Percentiles rank a stretch among this genome's conserved stretches.
phyloP scores from a whole-genome alignment of 2,113 vertebrate genomes.

The Chrysochloris asiatica region DNA sequence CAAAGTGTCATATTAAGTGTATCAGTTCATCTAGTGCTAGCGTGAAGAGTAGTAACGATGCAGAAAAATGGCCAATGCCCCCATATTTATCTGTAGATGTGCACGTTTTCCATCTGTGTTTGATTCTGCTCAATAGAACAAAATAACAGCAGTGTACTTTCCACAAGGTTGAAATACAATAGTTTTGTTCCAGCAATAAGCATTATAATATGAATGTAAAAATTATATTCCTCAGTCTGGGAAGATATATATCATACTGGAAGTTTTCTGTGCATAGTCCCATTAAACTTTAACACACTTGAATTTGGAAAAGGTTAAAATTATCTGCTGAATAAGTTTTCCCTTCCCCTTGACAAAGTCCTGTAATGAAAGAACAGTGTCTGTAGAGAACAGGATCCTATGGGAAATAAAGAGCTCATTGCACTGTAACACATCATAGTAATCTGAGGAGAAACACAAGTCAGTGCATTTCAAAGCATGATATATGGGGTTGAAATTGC shows the following conservation, averaged over 20 bases:
- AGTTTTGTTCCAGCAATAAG: background rate
- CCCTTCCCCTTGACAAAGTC: background rate
- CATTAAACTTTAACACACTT: background rate
- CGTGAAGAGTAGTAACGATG: background rate
- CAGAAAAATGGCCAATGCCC: background rate
- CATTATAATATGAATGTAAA: constrained; percentile 23
- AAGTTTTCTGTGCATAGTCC: background rate
- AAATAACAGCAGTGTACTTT: background rate
- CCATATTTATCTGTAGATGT: background rate
- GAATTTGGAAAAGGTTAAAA: constrained; percentile 53
- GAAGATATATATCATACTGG: background rate
- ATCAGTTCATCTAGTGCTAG: background rate
- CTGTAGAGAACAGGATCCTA: constrained; percentile 8
- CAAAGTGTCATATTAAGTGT: background rate
- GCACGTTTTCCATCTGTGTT: background rate
- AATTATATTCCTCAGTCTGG: background rate
- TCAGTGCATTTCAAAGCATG: background rate
- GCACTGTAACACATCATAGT: background rate
- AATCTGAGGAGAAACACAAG: constrained; percentile 44
- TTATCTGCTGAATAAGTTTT: constrained; percentile 16
- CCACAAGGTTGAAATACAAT: constrained; percentile 19
- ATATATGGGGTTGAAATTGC: background rate
- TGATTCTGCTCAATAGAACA: background rate
- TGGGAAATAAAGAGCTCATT: constrained; percentile 46
- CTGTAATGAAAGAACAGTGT: constrained; percentile 37